Percentiles rank a stretch among this genome's conserved stretches.
phyloP scores from a whole-genome alignment of 2,888 invertebrate species.

The Zaprionus lineosus region DNA sequence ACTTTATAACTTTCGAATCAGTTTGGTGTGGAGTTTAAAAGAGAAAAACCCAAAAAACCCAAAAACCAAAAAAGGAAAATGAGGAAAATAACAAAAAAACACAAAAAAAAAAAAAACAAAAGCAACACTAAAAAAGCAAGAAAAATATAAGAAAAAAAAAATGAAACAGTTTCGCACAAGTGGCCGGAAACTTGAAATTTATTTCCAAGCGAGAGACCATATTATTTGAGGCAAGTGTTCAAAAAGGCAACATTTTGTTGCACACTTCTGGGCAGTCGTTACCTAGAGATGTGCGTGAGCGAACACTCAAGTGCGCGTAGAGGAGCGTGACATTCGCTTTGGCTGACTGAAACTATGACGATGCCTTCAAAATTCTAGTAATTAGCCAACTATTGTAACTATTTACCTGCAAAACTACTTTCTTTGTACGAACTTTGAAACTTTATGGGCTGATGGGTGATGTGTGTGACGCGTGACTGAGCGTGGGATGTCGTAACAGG shows the following conservation, averaged over 20 bases:
- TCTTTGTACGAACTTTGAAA: too few relatives aligned
- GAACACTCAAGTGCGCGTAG: not conserved
- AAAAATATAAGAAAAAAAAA: not conserved
- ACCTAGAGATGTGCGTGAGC: constrained; percentile 6
- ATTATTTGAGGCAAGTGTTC: constrained; percentile 17
- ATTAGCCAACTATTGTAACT: too few relatives aligned
- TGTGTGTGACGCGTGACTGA: too few relatives aligned
- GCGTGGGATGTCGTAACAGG: too few relatives aligned
- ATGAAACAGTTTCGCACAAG: constrained; percentile 29
- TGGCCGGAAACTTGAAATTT: constrained; percentile 31
- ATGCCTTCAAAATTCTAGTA: too few relatives aligned
- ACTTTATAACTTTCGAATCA: constrained; percentile 71
- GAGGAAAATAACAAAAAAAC: not conserved
- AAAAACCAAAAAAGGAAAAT: not conserved
- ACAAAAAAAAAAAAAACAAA: constrained; percentile 8
- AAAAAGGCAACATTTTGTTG: constrained; percentile 38
- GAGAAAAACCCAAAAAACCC: not conserved
- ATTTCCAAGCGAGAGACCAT: constrained; percentile 14
- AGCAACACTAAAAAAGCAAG: not conserved
- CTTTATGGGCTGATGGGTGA: too few relatives aligned
- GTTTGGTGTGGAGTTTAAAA: constrained; percentile 33
- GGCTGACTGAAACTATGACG: too few relatives aligned
- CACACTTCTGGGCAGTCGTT: constrained; percentile 11
- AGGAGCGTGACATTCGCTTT: not conserved
- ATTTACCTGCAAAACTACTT: too few relatives aligned